A percentile compares a stretch with the other conserved stretches of the same genome.
These are phyloP conservation scores for Osmerus eperlanus DNA, from an alignment of 2,113 vertebrate species.

Conservation along the genomic window DNA sequence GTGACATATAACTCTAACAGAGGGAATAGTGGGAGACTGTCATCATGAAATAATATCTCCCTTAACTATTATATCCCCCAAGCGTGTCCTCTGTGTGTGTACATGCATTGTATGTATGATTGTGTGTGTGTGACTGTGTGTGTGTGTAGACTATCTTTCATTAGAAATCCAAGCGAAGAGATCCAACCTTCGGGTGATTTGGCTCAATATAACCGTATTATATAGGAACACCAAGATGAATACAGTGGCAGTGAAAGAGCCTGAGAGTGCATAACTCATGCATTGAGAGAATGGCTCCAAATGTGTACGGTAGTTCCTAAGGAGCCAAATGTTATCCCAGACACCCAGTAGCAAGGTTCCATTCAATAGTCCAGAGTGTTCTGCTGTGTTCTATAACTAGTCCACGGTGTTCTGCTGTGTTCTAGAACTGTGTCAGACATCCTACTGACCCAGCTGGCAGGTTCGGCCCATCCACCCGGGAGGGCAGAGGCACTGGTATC, in stretches of 20 bases:
- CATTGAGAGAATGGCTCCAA: constrained; percentile 36
- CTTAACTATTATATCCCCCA: constrained; percentile 44
- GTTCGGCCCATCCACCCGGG: constrained; percentile 95
- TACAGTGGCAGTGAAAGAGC: constrained; percentile 8
- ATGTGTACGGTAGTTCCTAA: too few relatives aligned
- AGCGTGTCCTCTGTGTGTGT: constrained; percentile 21
- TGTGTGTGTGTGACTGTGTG: constrained; percentile 21
- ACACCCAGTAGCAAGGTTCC: too few relatives aligned
- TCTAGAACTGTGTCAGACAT: neutral
- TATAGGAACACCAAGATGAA: neutral
- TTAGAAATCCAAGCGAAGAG: neutral
- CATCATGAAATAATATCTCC: constrained; percentile 61
- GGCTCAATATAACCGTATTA: constrained; percentile 30
- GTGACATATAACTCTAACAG: constrained; percentile 64
- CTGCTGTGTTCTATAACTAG: too few relatives aligned
- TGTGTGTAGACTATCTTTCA: constrained; percentile 27
- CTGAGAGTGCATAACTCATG: constrained; percentile 17
- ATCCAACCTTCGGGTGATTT: constrained; percentile 26
- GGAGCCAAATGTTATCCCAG: too few relatives aligned
- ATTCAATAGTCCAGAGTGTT: neutral
- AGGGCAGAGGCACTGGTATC: constrained; percentile 89
- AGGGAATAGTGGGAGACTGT: constrained; percentile 48
- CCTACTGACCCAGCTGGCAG: constrained; percentile 88
- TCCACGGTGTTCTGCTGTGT: neutral
- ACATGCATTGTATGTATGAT: constrained; percentile 3